A percentile compares a stretch with the other conserved stretches of the same genome.
These are phyloP conservation scores for Falco punctatus DNA, from an alignment of 2,113 vertebrate genomes.

Conservation along the genomic window DNA sequence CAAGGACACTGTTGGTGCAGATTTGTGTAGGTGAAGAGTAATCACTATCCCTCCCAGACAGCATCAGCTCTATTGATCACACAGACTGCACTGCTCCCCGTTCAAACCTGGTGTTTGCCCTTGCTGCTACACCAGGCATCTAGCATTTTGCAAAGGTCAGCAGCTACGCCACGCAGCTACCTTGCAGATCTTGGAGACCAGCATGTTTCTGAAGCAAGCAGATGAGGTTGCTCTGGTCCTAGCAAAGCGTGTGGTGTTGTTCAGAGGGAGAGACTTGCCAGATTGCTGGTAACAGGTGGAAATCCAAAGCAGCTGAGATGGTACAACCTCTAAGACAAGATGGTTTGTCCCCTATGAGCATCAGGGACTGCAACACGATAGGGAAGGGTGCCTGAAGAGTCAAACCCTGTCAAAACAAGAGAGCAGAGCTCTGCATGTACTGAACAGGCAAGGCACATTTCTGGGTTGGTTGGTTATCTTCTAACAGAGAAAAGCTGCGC, in stretches of 20 bases:
- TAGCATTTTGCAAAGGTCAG: fast-evolving
- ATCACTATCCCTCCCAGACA: fast-evolving
- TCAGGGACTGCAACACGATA: not conserved
- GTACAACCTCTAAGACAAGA: not conserved
- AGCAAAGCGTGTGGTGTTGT: not conserved
- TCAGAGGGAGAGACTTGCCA: not conserved
- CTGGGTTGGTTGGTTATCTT: not conserved
- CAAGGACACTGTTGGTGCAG: not conserved
- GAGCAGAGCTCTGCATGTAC: not conserved
- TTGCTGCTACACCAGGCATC: not conserved
- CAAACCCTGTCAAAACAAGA: not conserved
- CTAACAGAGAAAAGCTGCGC: not conserved
- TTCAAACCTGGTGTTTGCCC: not conserved
- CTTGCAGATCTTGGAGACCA: not conserved
- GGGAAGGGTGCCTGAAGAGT: not conserved
- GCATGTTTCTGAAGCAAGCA: not conserved
- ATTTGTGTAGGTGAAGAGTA: not conserved
- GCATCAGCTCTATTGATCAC: not conserved
- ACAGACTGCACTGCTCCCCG: not conserved
- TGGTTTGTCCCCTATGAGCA: not conserved
- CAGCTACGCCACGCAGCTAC: not conserved
- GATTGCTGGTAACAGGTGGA: not conserved
- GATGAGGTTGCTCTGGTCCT: not conserved
- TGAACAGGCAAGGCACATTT: not conserved
- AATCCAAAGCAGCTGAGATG: not conserved